Evolutionary conservation across 1,140 invertebrate species (phyloP), one percentile per base, ranked within the genome.

Genomic region (Scaptomyza graminum): DNA sequence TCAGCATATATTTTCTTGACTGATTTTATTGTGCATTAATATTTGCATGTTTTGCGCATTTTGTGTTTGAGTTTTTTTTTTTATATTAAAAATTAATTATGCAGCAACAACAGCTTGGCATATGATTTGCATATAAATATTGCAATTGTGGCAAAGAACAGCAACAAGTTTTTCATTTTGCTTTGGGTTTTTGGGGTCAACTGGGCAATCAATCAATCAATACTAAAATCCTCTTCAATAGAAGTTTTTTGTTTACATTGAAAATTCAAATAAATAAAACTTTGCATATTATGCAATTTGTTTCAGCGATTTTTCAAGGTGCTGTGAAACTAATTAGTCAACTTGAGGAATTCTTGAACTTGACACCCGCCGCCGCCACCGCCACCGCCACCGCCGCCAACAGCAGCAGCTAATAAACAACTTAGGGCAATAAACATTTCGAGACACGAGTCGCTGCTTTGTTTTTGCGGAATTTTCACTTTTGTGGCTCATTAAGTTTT

Each of bases 41-140:
- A 41, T 79, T 79, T 77, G 74, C 31, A 74, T 73, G 43, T 68
- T 56, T 44, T 51, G 64, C 57, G 56, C 70, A 73, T 55, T 74
- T 66, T 55, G 51, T 34, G 18, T 22, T 22, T 22, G 55, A 46
- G 39, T 46, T 25, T 13, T 18, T 41, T 31, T 57, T 50, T 63
- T 50, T 37, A 2, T 9, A 7, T 31, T 31, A 15, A 25, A 61
- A 4, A 5, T 65, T 65, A 59, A 77, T 67, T 64, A 71, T 67
- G 66, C 59, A 78, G 37, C 28, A 31, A 7, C 1, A 75, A 74
- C 16, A 1, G 31, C 55, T 62, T 41, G 9, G 25, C 43, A 78
- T 70, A 70, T 18, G 15, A 39, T 39, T 46, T 56, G 15, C 9
- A 59, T 65, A 70, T 47, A 54, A 61, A 54, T 8, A 44, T 63